Percentiles rank a stretch among this genome's conserved stretches.
phyloP scores from a whole-genome alignment of 2,888 invertebrate genomes.

The Schrankia costaestrigalis region DNA sequence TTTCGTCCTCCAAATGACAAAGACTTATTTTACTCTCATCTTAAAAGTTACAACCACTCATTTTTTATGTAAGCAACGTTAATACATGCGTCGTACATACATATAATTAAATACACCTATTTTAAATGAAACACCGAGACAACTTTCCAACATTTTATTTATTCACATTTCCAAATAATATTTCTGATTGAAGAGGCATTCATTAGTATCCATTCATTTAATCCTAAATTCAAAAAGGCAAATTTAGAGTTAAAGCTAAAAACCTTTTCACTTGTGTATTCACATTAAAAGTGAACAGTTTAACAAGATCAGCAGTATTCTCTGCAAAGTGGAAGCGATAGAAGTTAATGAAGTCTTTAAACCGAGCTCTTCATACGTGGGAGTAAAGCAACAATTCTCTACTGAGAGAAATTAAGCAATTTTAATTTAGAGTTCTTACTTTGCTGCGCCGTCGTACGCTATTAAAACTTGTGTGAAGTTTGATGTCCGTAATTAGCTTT shows the following conservation, averaged over 20 bases:
- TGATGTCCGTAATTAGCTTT: conserved; percentile 67
- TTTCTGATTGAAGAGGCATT: too few relatives aligned
- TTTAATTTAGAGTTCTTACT: conserved; percentile 43
- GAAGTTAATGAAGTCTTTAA: conserved; percentile 33
- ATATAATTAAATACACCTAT: too few relatives aligned
- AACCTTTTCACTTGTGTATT: conserved; percentile 11
- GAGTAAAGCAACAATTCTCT: conserved; percentile 13
- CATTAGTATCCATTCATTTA: neutral
- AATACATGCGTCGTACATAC: too few relatives aligned
- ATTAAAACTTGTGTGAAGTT: conserved; percentile 55
- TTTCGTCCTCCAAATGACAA: too few relatives aligned
- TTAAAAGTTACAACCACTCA: too few relatives aligned
- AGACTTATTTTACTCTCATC: too few relatives aligned
- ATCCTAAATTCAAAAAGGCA: neutral
- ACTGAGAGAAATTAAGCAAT: conserved; percentile 44
- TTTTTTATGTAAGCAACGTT: too few relatives aligned
- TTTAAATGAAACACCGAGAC: too few relatives aligned
- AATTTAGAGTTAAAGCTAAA: conserved; percentile 7
- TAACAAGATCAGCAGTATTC: conserved; percentile 21
- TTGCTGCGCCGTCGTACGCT: conserved; percentile 28
- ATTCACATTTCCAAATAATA: too few relatives aligned
- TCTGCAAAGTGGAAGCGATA: conserved; percentile 28
- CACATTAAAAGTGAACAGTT: conserved; percentile 23
- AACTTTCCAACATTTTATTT: too few relatives aligned
- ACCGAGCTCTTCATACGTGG: conserved; percentile 24